These are phyloP conservation scores for Myoxocephalus aenaeus DNA, from an alignment of 2,797 vertebrate species.

Conservation along the genomic window DNA sequence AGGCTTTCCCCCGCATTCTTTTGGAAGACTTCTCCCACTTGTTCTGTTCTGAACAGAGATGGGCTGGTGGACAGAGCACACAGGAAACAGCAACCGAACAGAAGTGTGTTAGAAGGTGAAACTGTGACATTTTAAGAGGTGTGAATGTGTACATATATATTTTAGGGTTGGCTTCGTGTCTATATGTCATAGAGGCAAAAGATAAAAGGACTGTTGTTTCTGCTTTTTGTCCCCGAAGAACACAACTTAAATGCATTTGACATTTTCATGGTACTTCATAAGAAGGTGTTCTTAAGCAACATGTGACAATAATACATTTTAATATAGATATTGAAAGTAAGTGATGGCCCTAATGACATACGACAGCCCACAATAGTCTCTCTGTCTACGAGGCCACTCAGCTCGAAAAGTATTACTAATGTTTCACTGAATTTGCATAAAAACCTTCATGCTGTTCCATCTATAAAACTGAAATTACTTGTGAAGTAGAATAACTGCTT, in stretches of 20 bases:
- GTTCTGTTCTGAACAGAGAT: constrained; percentile 55
- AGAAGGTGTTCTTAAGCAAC: background rate
- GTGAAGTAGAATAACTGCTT: constrained; percentile 22
- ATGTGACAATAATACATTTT: background rate
- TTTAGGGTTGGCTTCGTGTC: constrained; percentile 58
- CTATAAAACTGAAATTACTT: constrained; percentile 24
- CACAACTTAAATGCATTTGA: background rate
- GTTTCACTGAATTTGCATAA: constrained; percentile 41
- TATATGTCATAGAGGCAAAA: background rate
- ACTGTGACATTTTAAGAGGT: constrained; percentile 35
- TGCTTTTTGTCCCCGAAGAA: background rate
- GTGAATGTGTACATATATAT: constrained; percentile 56
- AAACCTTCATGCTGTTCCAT: background rate
- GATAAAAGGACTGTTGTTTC: background rate
- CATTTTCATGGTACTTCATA: background rate
- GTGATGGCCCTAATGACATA: constrained; percentile 5
- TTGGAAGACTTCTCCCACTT: constrained; percentile 71
- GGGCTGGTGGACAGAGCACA: constrained; percentile 34
- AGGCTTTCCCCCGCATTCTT: constrained; percentile 72
- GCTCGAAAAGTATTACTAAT: constrained; percentile 9
- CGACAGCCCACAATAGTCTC: constrained; percentile 20
- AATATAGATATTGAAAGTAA: background rate
- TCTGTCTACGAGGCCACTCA: constrained; percentile 10
- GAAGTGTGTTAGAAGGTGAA: constrained; percentile 17
- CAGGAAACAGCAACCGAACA: constrained; percentile 15